These are phyloP conservation scores for Chloropsis cyanopogon DNA, from an alignment of 2,113 vertebrate genomes.

Conservation along the genomic window DNA sequence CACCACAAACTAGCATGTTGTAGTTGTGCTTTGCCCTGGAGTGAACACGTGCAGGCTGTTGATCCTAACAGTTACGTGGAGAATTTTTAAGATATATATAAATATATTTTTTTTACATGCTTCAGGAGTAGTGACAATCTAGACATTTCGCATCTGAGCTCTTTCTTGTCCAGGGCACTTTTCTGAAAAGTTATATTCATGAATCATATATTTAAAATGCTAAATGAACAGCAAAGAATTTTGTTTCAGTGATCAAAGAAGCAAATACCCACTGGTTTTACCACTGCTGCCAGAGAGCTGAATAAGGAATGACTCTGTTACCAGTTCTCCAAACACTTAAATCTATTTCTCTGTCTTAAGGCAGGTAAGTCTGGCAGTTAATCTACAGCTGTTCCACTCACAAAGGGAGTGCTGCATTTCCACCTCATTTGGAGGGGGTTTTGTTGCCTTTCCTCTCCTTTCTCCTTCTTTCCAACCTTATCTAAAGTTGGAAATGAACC, in stretches of 20 bases:
- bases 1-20: neutral
- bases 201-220: neutral
- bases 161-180: neutral
- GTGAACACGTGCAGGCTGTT: neutral
- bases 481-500: neutral
- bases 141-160: neutral
- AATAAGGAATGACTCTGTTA: neutral
- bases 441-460: neutral
- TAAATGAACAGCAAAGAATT: neutral
- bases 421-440: neutral
- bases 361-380: neutral
- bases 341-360: neutral
- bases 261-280: conserved; percentile 23
- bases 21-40: neutral
- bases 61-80: neutral
- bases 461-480: neutral
- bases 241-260: conserved; percentile 20
- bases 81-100: neutral
- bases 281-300: neutral
- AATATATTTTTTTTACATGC: neutral
- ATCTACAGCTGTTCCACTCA: neutral
- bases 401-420: neutral
- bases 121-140: neutral
- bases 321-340: neutral
- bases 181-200: neutral